Percentiles rank a stretch among this genome's conserved stretches.
phyloP scores from a whole-genome alignment of 2,888 invertebrate genomes.

The Leptopilina syphax region DNA sequence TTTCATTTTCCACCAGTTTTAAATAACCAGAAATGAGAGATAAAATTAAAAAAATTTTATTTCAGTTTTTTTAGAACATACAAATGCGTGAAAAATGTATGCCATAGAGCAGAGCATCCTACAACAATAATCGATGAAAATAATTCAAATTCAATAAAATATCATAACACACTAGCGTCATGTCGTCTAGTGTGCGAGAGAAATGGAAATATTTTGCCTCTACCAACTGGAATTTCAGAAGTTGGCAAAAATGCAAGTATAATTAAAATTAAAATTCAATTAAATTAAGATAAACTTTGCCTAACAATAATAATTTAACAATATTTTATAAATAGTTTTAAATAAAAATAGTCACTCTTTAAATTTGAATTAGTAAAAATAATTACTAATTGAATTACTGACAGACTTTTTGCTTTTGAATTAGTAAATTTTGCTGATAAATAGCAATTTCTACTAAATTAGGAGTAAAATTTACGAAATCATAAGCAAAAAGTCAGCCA shows the following conservation, averaged over 20 bases:
- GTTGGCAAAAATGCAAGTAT: slow-evolving; percentile 59
- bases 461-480: too few relatives aligned
- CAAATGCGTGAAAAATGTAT: slow-evolving; percentile 60
- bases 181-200: slow-evolving; percentile 65
- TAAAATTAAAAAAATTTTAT: neutral
- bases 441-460: too few relatives aligned
- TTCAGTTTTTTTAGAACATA: slow-evolving; percentile 63
- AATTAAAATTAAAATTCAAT: neutral
- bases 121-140: slow-evolving; percentile 46
- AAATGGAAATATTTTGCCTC: slow-evolving; percentile 65
- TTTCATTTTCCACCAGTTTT: too few relatives aligned
- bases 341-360: too few relatives aligned
- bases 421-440: too few relatives aligned
- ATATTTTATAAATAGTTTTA: too few relatives aligned
- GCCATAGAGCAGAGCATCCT: slow-evolving; percentile 56
- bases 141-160: slow-evolving; percentile 13
- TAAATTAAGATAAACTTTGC: too few relatives aligned
- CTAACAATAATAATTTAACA: too few relatives aligned
- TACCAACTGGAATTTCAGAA: slow-evolving; percentile 60
- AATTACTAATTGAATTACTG: too few relatives aligned
- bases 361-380: too few relatives aligned
- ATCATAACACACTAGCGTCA: slow-evolving; percentile 62
- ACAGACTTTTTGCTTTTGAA: too few relatives aligned
- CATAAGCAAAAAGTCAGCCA: too few relatives aligned
- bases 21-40: neutral